Conservation (phyloP, 1,140 invertebrate genomes). For the Lepidurus packardi region DNA sequence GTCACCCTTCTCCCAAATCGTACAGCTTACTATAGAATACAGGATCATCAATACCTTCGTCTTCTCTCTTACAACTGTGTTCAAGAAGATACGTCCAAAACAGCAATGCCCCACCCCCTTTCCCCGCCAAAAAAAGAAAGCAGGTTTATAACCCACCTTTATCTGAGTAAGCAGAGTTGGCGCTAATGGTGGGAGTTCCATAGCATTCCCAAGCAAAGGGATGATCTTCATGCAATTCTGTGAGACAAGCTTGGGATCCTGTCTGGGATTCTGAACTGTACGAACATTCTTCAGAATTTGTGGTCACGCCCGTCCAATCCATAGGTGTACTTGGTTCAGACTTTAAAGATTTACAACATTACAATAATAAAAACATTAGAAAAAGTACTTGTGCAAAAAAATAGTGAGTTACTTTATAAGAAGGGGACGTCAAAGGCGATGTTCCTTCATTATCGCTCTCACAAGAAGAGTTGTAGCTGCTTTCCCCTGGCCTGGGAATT, state of each 20-base stretch:
- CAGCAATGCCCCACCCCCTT: conserved; percentile 32
- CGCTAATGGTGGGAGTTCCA: conserved; percentile 46
- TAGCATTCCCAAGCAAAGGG: conserved; percentile 65
- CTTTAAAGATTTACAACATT: not conserved
- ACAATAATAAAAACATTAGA: not conserved
- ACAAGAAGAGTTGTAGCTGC: conserved; percentile 42
- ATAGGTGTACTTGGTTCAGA: conserved; percentile 42
- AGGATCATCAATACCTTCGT: conserved; percentile 30
- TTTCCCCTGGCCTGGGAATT: conserved; percentile 41
- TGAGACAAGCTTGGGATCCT: conserved; percentile 38
- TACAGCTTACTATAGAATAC: conserved; percentile 71
- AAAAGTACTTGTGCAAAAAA: not conserved
- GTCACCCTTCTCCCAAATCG: conserved; percentile 83
- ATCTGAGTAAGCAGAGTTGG: conserved; percentile 29
- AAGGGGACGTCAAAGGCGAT: conserved; percentile 33
- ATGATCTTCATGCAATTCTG: conserved; percentile 60
- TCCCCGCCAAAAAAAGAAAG: conserved; percentile 35
- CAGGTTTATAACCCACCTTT: conserved; percentile 34
- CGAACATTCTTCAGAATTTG: conserved; percentile 78
- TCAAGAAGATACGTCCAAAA: conserved; percentile 33
- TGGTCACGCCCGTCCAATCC: conserved; percentile 76
- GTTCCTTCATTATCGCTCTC: conserved; percentile 40
- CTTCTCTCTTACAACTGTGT: not conserved
- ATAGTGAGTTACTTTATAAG: conserved; percentile 37
- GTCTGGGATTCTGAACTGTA: conserved; percentile 50